A percentile compares a stretch with the other conserved stretches of the same genome.
phyloP scores from a whole-genome alignment of 2,888 invertebrate species.

The Isotomurus palustris region DNA sequence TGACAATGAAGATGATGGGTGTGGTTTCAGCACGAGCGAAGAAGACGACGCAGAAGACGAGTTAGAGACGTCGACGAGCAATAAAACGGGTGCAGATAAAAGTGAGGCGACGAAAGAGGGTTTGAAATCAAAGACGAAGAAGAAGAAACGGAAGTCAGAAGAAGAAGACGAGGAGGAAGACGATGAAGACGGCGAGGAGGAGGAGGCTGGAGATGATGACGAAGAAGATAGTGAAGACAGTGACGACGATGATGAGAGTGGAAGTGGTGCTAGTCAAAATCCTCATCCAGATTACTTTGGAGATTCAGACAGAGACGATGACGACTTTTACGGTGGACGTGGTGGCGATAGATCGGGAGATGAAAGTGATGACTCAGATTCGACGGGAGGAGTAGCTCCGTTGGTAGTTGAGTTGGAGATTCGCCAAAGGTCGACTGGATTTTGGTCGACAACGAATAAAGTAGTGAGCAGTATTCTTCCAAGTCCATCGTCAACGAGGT shows the following conservation, averaged over 20 bases:
- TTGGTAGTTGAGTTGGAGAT: slow-evolving; percentile 25
- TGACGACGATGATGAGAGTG: slow-evolving; percentile 15
- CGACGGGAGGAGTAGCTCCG: slow-evolving; percentile 13
- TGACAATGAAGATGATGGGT: slow-evolving; percentile 12
- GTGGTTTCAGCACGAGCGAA: slow-evolving; percentile 7
- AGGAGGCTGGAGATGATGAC: slow-evolving; percentile 12
- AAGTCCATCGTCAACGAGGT: too few relatives aligned
- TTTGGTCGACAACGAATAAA: too few relatives aligned
- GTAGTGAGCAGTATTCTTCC: too few relatives aligned
- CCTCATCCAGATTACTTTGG: background rate
- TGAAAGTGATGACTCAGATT: background rate
- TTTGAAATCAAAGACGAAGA: background rate
- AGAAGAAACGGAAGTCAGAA: background rate
- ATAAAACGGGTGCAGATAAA: background rate
- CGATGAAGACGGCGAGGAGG: slow-evolving; percentile 12
- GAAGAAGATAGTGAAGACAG: slow-evolving; percentile 11
- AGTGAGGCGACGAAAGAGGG: background rate
- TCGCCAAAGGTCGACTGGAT: slow-evolving; percentile 20
- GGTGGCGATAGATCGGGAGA: background rate
- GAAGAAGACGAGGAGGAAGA: slow-evolving; percentile 5
- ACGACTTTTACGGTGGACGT: background rate
- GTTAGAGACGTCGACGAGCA: background rate
- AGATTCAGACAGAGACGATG: background rate
- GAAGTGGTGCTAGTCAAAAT: background rate
- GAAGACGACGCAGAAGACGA: slow-evolving; percentile 1